Evolutionary conservation across 1,140 invertebrate genomes (phyloP).

Genomic region (Nymphalis io): DNA sequence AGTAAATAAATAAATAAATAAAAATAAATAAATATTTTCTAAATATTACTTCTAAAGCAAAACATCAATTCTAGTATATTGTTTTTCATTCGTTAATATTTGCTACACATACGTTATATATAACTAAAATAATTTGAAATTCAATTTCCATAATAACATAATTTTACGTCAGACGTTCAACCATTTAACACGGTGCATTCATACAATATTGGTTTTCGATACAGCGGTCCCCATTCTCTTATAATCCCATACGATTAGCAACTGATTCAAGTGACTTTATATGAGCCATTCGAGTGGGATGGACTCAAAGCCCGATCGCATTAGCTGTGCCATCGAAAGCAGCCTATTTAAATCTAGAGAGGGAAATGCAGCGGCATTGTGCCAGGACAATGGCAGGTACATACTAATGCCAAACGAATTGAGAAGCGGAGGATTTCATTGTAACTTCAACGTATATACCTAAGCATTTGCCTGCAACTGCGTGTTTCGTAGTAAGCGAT

Average conservation of each 20-base stretch:
- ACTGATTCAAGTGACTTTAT: constrained; percentile 7
- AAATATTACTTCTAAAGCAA: too few species aligned
- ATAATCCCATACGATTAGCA: constrained; percentile 10
- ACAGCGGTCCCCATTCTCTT: not conserved
- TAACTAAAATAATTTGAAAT: not conserved
- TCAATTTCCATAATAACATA: not conserved
- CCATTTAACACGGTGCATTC: not conserved
- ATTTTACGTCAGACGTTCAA: not conserved
- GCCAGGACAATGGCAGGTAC: constrained; percentile 48
- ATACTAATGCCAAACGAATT: constrained; percentile 67
- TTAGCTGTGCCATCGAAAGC: constrained; percentile 42
- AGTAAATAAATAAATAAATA: too few species aligned
- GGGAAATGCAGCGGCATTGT: constrained; percentile 44
- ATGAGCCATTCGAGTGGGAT: not conserved
- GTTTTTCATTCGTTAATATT: too few species aligned
- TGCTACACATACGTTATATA: too few species aligned
- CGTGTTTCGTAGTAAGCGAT: not conserved
- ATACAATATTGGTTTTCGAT: not conserved
- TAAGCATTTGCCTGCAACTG: constrained; percentile 58
- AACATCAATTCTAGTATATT: too few species aligned
- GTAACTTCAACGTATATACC: constrained; percentile 64
- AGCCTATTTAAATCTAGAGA: constrained; percentile 55
- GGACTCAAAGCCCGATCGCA: constrained; percentile 43
- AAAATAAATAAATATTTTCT: too few species aligned
- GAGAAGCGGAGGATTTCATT: constrained; percentile 60